These are phyloP conservation scores for Procapra przewalskii DNA, from an alignment of 2,113 vertebrate species.

Conservation along the genomic window DNA sequence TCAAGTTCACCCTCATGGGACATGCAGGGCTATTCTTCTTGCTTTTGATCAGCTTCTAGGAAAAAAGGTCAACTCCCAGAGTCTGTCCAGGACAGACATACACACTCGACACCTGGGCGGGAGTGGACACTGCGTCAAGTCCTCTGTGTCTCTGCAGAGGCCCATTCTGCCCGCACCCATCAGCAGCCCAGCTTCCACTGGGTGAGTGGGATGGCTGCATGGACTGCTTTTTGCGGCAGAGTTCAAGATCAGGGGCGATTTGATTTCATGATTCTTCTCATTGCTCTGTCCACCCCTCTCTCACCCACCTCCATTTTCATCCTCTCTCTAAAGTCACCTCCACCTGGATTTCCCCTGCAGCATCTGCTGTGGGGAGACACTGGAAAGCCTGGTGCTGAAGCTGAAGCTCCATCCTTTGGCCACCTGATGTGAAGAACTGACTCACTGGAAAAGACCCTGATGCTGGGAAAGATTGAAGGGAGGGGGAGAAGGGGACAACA, in stretches of 20 bases:
- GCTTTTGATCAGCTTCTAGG: background rate
- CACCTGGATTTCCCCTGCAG: background rate
- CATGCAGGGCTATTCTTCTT: background rate
- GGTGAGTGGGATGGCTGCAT: accelerated
- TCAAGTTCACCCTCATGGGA: background rate
- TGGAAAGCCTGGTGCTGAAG: background rate
- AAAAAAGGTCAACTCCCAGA: background rate
- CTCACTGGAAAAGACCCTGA: background rate
- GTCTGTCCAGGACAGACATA: background rate
- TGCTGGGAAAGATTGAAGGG: background rate
- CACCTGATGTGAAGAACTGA: background rate
- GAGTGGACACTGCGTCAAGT: accelerated
- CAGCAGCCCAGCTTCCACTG: background rate
- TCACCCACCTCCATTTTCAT: accelerated
- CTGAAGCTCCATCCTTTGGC: background rate
- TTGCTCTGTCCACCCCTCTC: no score
- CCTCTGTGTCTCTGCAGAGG: accelerated
- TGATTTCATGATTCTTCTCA: accelerated
- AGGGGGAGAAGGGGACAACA: background rate
- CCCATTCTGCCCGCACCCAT: accelerated
- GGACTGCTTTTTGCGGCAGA: no score
- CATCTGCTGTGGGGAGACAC: background rate
- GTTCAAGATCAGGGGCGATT: accelerated
- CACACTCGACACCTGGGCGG: background rate
- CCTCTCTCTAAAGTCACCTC: accelerated